Evolutionary conservation across 2,888 invertebrate genomes (phyloP).

Genomic region (Melieria crassipennis): DNA sequence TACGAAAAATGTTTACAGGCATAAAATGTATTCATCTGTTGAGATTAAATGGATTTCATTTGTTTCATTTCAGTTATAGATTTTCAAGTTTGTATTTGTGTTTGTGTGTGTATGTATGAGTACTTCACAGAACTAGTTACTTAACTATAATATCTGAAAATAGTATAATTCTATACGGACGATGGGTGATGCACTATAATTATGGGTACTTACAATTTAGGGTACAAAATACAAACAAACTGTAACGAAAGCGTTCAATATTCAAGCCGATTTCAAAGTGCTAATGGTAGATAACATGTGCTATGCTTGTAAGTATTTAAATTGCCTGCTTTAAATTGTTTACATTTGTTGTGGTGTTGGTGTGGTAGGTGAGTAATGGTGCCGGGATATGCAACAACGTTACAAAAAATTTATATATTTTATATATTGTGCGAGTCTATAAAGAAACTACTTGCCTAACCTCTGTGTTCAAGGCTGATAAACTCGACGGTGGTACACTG

Average conservation of each 20-base stretch:
- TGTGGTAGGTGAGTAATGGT: no score
- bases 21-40: neutral
- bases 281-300: neutral
- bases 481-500: slow-evolving; percentile 56
- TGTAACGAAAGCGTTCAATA: no score
- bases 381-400: no score
- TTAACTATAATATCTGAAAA: neutral
- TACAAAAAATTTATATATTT: no score
- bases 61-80: slow-evolving; percentile 1
- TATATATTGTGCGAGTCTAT: no score
- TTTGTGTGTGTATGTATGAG: slow-evolving; percentile 7
- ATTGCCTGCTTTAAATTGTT: no score
- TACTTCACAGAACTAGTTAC: slow-evolving; percentile 12
- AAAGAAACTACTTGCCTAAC: neutral
- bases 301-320: neutral
- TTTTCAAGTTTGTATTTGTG: neutral
- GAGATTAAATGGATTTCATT: neutral
- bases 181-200: no score
- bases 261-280: no score
- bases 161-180: no score
- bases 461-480: slow-evolving; percentile 51
- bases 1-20: slow-evolving; percentile 16
- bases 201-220: no score
- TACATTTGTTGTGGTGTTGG: no score
- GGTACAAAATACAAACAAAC: no score